phyloP scores from a whole-genome alignment of 2,888 invertebrate species.

The Morpho deidamia region DNA sequence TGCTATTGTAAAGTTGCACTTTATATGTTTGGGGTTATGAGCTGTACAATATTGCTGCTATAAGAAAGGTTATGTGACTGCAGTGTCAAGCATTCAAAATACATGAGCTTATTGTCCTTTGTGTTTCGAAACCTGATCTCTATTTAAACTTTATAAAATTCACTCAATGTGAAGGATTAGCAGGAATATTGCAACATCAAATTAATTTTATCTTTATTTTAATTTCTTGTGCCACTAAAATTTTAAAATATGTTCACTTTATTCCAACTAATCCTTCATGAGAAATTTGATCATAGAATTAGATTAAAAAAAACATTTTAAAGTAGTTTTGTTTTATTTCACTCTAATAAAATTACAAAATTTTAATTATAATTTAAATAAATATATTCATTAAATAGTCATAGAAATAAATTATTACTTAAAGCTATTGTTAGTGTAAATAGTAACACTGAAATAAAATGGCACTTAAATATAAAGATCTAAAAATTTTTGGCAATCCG shows the following conservation, averaged over 20 bases:
- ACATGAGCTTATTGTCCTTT: constrained; percentile 53
- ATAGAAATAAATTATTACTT: constrained; percentile 35
- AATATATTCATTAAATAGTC: constrained; percentile 36
- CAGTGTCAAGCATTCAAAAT: constrained; percentile 32
- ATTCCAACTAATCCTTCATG: constrained; percentile 52
- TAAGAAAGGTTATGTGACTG: constrained; percentile 31
- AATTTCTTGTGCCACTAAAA: constrained; percentile 3
- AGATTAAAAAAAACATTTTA: constrained; percentile 60
- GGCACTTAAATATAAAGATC: constrained; percentile 53
- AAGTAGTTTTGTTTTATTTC: constrained; percentile 43
- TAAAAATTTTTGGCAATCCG: constrained; percentile 61
- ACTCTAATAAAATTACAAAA: constrained; percentile 25
- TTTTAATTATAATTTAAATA: constrained; percentile 33
- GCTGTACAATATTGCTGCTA: constrained; percentile 41
- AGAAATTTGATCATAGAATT: constrained; percentile 63
- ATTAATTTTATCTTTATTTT: constrained; percentile 10
- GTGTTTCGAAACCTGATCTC: constrained; percentile 51
- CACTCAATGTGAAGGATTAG: constrained; percentile 53
- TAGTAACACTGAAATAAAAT: constrained; percentile 60
- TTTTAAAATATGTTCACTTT: constrained; percentile 16
- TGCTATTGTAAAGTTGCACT: constrained; percentile 67
- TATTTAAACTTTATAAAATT: constrained; percentile 68
- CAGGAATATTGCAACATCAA: constrained; percentile 29
- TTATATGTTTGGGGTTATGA: constrained; percentile 56
- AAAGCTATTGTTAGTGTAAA: constrained; percentile 35